Conservation (phyloP, 2,113 vertebrate species). For the Dinomys branickii region DNA sequence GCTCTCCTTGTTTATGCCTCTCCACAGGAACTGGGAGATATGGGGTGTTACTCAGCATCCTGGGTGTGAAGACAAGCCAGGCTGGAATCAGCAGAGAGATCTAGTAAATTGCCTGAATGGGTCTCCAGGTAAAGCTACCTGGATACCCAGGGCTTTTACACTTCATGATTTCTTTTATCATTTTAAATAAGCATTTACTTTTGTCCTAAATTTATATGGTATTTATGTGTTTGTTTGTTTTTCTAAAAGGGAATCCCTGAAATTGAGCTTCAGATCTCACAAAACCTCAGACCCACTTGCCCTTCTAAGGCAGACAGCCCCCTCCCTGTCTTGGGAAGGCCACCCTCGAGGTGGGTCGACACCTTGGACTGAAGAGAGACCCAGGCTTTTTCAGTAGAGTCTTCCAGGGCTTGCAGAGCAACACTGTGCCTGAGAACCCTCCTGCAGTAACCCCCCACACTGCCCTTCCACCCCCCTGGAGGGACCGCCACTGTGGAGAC, state of each 20-base stretch:
- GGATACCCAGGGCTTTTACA: not conserved
- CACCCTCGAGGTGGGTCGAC: not conserved
- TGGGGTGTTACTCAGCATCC: not conserved
- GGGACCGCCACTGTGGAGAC: not conserved
- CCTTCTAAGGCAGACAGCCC: not conserved
- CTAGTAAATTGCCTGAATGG: not conserved
- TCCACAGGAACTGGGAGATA: not conserved
- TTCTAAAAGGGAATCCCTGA: not conserved
- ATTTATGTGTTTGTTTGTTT: not conserved
- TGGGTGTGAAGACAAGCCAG: not conserved
- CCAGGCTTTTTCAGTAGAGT: no score
- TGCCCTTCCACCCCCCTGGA: accelerated
- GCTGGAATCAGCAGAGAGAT: not conserved
- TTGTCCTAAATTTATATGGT: not conserved
- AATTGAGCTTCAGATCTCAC: not conserved
- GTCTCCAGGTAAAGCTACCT: not conserved
- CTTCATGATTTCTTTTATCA: not conserved
- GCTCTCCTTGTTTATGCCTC: not conserved
- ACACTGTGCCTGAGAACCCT: not conserved
- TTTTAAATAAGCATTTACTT: not conserved
- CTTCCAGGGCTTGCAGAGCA: not conserved
- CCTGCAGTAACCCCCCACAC: accelerated
- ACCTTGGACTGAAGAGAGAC: not conserved
- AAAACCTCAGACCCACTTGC: not conserved
- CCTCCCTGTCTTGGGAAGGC: not conserved